These are phyloP conservation scores for Isichthys henryi DNA, from an alignment of 2,113 vertebrate genomes.

Conservation along the genomic window DNA sequence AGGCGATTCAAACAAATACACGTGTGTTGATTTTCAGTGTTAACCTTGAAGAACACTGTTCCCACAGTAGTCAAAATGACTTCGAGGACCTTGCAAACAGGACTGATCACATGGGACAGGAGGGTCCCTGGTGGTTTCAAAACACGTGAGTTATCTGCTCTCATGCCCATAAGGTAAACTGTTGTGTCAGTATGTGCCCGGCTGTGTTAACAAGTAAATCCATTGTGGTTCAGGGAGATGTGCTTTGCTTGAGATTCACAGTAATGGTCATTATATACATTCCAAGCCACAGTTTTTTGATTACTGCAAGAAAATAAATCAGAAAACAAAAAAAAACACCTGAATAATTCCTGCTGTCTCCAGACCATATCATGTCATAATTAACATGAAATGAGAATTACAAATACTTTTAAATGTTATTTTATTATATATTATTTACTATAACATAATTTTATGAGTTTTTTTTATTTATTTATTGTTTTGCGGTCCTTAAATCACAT, in stretches of 20 bases:
- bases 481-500: not conserved
- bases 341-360: not conserved
- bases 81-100: not conserved
- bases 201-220: not conserved
- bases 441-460: not conserved
- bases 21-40: not conserved
- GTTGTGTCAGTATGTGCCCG: not conserved
- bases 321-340: not conserved
- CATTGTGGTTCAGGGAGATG: not conserved
- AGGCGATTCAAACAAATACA: not conserved
- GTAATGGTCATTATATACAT: not conserved
- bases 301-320: not conserved
- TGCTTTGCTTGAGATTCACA: not conserved
- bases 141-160: not conserved
- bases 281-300: not conserved
- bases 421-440: not conserved
- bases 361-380: not conserved
- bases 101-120: not conserved
- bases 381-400: not conserved
- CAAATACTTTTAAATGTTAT: not conserved
- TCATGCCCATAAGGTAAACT: not conserved
- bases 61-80: not conserved
- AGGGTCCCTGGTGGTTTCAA: not conserved
- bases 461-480: not conserved
- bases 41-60: not conserved